Evolutionary conservation across 2,888 invertebrate genomes (phyloP).

Genomic region (Conchocele bisecta): DNA sequence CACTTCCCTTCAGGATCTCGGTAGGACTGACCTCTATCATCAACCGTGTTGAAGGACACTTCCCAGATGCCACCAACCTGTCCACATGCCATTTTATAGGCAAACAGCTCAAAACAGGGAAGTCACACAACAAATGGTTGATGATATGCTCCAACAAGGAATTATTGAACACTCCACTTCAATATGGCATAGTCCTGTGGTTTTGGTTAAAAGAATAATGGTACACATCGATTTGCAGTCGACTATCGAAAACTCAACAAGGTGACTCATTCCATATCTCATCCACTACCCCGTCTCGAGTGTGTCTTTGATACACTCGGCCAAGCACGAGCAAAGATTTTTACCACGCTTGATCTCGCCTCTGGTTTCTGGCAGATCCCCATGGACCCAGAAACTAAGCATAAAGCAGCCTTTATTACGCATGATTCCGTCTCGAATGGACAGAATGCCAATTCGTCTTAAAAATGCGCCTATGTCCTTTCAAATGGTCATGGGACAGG

Average conservation of each 20-base stretch:
- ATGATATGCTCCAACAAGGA: conserved; percentile 27
- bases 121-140: conserved; percentile 2
- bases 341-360: conserved; percentile 22
- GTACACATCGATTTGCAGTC: conserved; percentile 23
- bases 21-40: neutral
- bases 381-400: conserved; percentile 21
- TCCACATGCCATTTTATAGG: too few species aligned
- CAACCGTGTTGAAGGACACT: too few species aligned
- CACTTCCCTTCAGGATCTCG: conserved; percentile 7
- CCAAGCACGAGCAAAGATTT: conserved; percentile 3
- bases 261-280: conserved; percentile 17
- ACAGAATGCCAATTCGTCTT: conserved; percentile 56
- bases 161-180: conserved; percentile 37
- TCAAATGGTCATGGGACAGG: conserved; percentile 36
- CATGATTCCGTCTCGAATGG: conserved; percentile 48
- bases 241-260: conserved; percentile 32
- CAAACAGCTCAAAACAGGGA: neutral
- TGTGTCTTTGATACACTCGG: conserved; percentile 26
- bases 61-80: too few species aligned
- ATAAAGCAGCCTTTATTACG: conserved; percentile 50
- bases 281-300: conserved; percentile 26
- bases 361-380: conserved; percentile 46
- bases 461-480: conserved; percentile 45
- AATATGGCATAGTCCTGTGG: conserved; percentile 26
- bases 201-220: conserved; percentile 18